Base-by-base conservation (phyloP, 2,888 invertebrate species). In the Thecophora atra region DNA sequence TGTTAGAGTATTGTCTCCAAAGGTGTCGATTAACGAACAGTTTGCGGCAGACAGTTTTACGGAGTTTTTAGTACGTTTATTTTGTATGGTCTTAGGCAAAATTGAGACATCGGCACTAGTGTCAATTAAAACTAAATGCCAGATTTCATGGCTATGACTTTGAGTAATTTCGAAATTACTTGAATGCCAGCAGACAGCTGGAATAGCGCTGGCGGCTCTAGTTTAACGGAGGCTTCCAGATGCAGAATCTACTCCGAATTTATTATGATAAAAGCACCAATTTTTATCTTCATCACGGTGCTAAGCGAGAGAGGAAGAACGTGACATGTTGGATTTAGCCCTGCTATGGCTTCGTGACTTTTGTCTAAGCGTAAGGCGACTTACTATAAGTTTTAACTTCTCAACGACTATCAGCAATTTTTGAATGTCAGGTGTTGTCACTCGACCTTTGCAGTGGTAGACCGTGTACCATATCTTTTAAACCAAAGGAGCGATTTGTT, bases 231-330 rank as follows among this genome's bases (percentile, higher is more conserved):
- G 11, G 47, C 47, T 65, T 66, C 62, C 67, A 71, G 51, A 28
- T 68, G 56, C 70, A 74, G 3, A 63, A 52, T 71, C 13, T 67
- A 66, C 15, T 47, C 72, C 69, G 51, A 74, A 74, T n/a, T n/a
- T 62, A 68, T 67, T 8, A 30, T 74, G 71, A 58, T 72, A 74
- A 65, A 47, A 74, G 21, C 72, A 58, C 15, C n/a, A n/a, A n/a
- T n/a, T n/a, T n/a, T n/a, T n/a, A n/a, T n/a, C n/a, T n/a, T n/a
- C n/a, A n/a, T n/a, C n/a, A n/a, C n/a, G n/a, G n/a, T n/a, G n/a
- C n/a, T n/a, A n/a, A n/a, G n/a, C n/a, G n/a, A n/a, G n/a, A n/a
- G n/a, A n/a, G n/a, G n/a, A n/a, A n/a, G n/a, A n/a, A n/a, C n/a
- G n/a, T n/a, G n/a, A n/a, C n/a, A n/a, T n/a, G n/a, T n/a, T n/a